phyloP scores from a whole-genome alignment of 2,888 invertebrate genomes.

The Cataglyphis albicans region DNA sequence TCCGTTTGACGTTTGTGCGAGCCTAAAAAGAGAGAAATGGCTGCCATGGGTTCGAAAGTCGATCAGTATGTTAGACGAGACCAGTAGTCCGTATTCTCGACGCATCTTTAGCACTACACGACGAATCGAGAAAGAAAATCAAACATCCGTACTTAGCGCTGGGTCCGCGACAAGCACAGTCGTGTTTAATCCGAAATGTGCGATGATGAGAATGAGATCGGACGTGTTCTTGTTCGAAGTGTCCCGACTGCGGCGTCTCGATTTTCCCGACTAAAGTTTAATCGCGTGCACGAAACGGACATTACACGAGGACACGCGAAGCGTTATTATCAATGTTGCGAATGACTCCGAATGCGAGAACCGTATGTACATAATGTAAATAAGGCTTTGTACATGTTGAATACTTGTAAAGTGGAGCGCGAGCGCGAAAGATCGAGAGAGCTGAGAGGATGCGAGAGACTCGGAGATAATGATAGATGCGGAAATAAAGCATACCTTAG shows the following conservation, averaged over 20 bases:
- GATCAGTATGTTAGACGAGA: constrained; percentile 20
- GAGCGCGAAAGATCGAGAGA: constrained; percentile 58
- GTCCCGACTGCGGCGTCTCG: constrained; percentile 18
- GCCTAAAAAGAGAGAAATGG: neutral
- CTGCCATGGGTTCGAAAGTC: neutral
- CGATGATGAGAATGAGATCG: constrained; percentile 34
- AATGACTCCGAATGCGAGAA: constrained; percentile 66
- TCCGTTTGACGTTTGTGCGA: constrained; percentile 71
- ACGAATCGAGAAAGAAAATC: constrained; percentile 14
- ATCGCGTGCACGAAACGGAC: constrained; percentile 41
- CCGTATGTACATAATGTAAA: constrained; percentile 87
- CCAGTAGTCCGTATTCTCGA: constrained; percentile 12
- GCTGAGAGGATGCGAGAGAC: constrained; percentile 68
- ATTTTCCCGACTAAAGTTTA: constrained; percentile 22
- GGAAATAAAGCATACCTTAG: constrained; percentile 73
- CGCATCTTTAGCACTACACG: constrained; percentile 12
- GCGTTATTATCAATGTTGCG: constrained; percentile 67
- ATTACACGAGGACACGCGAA: constrained; percentile 36
- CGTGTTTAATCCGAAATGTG: neutral
- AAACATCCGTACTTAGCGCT: neutral
- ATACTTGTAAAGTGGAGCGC: constrained; percentile 83
- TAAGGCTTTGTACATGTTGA: constrained; percentile 88
- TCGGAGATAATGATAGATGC: constrained; percentile 75
- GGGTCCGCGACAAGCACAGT: neutral
- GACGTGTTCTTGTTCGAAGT: neutral